Evolutionary conservation across 2,113 vertebrate genomes (phyloP), one percentile per base, ranked within the genome.

Genomic region (Psettodes erumei): DNA sequence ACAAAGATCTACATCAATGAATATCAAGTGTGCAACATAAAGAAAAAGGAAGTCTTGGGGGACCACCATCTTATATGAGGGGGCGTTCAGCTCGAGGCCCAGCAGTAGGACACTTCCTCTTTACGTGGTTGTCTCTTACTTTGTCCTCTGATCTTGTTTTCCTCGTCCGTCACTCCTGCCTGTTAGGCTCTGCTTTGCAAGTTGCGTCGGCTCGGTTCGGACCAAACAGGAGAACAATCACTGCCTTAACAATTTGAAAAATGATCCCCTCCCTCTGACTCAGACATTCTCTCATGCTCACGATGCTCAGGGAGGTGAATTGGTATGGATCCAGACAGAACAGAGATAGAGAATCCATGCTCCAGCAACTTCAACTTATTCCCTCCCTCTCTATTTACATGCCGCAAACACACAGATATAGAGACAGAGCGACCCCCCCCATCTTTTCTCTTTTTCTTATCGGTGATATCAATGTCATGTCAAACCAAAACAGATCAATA

Each of bases 271-370:
- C 58, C 21, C 58, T 27, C 60, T 54, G 32, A 8, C 60, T 51
- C 55, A 11, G 27, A 58, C 66, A 30, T 69, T 65, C 47, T 27
- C 35, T 70, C 27, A 23, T 33, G 40, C 13, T n/a, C n/a, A n/a
- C 53, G 64, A 38, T 18, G 21, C 55, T 75, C 6, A n/a, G 0
- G 60, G 60, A 75, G 47, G 51, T 47, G 62, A 82, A 85, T 77
- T 77, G 65, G 55, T 77, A 79, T 82, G 73, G 73, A 88, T 87
- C 80, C 48, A 75, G n/a, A 9, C 8, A 37, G 12, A 66, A 48
- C 33, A 18, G 19, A 53, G 63, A 79, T 15, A 60, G 8, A 48
- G 12, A 81, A 59, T 33, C 47, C 59, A 69, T 23, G 33, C 18
- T 67, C 47, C 8, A 53, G 18, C 51, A 60, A 35, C 61, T 67